A percentile compares a stretch with the other conserved stretches of the same genome.
These are phyloP conservation scores for Toxotes lorentzi DNA, from an alignment of 2,797 vertebrate genomes.

Conservation along the genomic window DNA sequence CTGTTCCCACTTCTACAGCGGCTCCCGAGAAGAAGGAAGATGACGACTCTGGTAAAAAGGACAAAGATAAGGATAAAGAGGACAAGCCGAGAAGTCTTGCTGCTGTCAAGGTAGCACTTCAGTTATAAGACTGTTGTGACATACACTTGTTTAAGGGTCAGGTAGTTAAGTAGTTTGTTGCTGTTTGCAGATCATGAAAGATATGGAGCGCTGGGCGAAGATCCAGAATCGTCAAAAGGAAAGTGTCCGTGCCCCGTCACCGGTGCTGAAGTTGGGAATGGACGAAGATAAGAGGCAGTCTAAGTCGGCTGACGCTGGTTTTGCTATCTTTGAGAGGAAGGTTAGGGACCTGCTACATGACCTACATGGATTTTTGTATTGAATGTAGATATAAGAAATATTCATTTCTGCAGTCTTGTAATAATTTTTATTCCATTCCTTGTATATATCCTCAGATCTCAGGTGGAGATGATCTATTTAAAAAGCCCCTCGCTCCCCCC, in stretches of 20 bases:
- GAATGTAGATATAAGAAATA: background rate
- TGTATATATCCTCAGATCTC: constrained; percentile 70
- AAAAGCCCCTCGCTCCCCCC: constrained; percentile 93
- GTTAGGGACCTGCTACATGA: too few relatives aligned
- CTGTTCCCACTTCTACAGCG: constrained; percentile 40
- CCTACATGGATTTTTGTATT: background rate
- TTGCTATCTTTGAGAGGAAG: constrained; percentile 87
- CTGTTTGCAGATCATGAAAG: constrained; percentile 88
- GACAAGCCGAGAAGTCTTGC: constrained; percentile 86
- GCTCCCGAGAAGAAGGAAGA: constrained; percentile 88
- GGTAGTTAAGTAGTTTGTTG: background rate
- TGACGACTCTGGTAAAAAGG: constrained; percentile 82
- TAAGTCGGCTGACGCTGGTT: constrained; percentile 88
- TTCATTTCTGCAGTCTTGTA: background rate
- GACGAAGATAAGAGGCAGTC: constrained; percentile 82
- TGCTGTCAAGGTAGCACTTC: constrained; percentile 84
- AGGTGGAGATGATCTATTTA: constrained; percentile 92
- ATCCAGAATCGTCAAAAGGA: constrained; percentile 90
- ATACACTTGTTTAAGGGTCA: background rate
- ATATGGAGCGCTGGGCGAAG: constrained; percentile 91
- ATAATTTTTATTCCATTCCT: background rate
- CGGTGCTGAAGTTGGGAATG: constrained; percentile 74
- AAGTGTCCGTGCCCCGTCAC: constrained; percentile 81
- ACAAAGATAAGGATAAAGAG: constrained; percentile 82
- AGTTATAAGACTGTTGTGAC: background rate